Evolutionary conservation across 2,797 vertebrate species (phyloP), one percentile per base, ranked within the genome.

Genomic region (Myoxocephalus aenaeus): DNA sequence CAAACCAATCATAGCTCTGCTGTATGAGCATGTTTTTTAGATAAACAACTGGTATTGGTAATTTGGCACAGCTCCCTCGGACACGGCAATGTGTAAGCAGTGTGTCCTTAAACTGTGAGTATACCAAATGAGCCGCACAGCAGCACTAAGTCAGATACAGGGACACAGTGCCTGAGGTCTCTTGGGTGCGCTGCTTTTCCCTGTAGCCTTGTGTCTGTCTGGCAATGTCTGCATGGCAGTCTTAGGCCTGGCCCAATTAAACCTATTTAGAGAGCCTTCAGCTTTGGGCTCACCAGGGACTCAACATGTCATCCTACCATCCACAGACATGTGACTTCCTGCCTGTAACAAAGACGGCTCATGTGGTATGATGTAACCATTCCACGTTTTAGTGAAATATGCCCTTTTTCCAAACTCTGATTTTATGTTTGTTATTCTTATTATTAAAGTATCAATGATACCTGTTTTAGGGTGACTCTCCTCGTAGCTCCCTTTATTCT

Each of bases 191-290:
- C 75, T 70, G 74, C 82, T 84, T 84, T 81, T 88, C 91, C 91
- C 90, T 53, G 50, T 61, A 79, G 89, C 68, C 83, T 73, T 73
- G 62, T 85, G 79, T 86, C 87, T 90, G 90, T 79, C 88, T 92
- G 82, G 61, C 59, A 3, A 48, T 79, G 88, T 80, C 87, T 90
- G 83, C 85, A 82, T 81, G 82, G 89, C 84, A 79, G 63, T 75
- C 80, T 83, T 75, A 86, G 85, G 75, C 88, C 79, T 77, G 85
- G 87, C 85, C 88, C 92, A 92, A 92, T 94, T 90, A 93, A 91
- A 90, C 89, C 90, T 88, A 89, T 91, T 92, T 92, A 91, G 91
- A 88, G 89, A 92, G 88, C 86, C 87, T 85, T 92, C 89, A 86
- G 86, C 92, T 80, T 83, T 79, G 79, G 75, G 72, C 86, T 89